phyloP scores from a whole-genome alignment of 2,888 invertebrate species.

The Zygaena filipendulae region DNA sequence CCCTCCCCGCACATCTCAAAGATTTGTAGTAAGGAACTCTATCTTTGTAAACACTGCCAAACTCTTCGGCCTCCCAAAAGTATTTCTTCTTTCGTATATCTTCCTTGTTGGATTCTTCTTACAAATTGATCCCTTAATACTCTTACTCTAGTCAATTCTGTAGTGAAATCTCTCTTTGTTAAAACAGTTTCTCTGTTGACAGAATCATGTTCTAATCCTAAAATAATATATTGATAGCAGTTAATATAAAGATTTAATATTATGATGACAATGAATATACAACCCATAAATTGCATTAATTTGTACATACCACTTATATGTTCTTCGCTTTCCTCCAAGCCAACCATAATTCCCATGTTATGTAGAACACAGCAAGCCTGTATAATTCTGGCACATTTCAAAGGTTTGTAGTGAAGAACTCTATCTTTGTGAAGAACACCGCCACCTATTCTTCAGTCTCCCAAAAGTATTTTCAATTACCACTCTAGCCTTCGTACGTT shows the following conservation, averaged over 20 bases:
- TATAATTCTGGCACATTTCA: conserved; percentile 19
- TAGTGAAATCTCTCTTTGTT: background rate
- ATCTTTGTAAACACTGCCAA: conserved; percentile 16
- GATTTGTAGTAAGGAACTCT: conserved; percentile 19
- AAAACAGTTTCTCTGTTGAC: background rate
- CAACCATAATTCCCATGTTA: conserved; percentile 11
- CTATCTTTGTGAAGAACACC: conserved; percentile 17
- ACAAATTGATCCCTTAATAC: background rate
- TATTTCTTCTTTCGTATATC: no score
- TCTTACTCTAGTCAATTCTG: background rate
- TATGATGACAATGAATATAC: no score
- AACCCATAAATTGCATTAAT: background rate
- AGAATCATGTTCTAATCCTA: no score
- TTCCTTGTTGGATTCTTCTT: background rate
- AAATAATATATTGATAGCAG: no score
- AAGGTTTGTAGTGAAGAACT: conserved; percentile 18
- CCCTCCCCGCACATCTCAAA: conserved; percentile 16
- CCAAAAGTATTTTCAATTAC: conserved; percentile 15
- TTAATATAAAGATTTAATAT: no score
- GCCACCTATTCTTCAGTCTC: conserved; percentile 16
- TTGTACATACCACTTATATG: background rate
- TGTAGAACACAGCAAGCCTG: conserved; percentile 20
- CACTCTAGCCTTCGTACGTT: conserved; percentile 5
- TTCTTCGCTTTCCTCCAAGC: no score
- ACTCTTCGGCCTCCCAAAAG: conserved; percentile 16